These are phyloP conservation scores for Drosophila nr. perissopoda DNA, from an alignment of 2,888 invertebrate genomes.

Conservation along the genomic window DNA sequence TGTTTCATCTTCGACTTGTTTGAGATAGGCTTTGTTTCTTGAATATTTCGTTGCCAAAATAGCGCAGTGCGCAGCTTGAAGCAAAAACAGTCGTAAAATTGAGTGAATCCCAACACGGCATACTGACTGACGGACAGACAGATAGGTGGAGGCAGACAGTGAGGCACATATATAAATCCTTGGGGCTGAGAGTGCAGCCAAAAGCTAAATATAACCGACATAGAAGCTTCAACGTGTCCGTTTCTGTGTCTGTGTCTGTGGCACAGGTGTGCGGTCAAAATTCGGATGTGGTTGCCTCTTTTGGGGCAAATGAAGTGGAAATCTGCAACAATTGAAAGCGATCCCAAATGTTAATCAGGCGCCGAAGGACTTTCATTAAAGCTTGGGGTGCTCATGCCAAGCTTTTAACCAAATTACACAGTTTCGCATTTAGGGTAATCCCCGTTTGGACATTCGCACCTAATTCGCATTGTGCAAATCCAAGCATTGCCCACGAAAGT, in stretches of 20 bases:
- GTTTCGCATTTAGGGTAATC: slow-evolving; percentile 71
- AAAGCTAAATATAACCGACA: background rate
- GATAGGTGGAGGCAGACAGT: background rate
- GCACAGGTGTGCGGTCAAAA: slow-evolving; percentile 28
- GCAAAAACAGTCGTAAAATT: slow-evolving; percentile 48
- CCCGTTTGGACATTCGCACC: slow-evolving; percentile 75
- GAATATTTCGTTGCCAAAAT: slow-evolving; percentile 13
- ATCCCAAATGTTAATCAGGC: background rate
- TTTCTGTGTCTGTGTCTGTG: background rate
- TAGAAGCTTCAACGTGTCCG: background rate
- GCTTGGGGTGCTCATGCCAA: slow-evolving; percentile 28
- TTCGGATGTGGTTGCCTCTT: background rate
- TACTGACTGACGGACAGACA: slow-evolving; percentile 5
- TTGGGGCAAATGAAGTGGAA: slow-evolving; percentile 6
- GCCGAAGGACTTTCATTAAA: slow-evolving; percentile 25
- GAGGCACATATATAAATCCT: background rate
- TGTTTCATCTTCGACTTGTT: background rate
- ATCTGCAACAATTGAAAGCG: slow-evolving; percentile 10
- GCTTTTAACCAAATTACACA: slow-evolving; percentile 73
- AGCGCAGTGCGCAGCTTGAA: slow-evolving; percentile 34
- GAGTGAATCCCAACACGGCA: slow-evolving; percentile 21
- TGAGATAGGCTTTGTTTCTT: background rate
- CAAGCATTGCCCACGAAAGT: slow-evolving; percentile 72
- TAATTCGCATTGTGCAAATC: slow-evolving; percentile 71
- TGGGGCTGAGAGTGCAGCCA: slow-evolving; percentile 1